phyloP scores from a whole-genome alignment of 1,140 invertebrate species.

The Kradibia gibbosae region DNA sequence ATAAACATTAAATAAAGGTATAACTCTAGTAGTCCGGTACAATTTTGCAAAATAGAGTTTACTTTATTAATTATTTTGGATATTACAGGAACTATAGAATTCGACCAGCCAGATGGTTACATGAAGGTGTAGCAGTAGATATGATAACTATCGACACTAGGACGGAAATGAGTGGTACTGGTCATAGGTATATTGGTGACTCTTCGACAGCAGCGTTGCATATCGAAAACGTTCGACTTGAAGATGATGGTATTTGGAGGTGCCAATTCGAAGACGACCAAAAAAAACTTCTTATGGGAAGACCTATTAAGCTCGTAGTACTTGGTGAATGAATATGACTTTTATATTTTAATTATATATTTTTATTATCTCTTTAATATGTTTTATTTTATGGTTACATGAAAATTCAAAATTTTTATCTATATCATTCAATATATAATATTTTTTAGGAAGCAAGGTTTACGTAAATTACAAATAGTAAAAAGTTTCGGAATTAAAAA shows the following conservation, averaged over 20 bases:
- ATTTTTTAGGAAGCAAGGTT: no score
- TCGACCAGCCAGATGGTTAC: slow-evolving; percentile 71
- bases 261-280: slow-evolving; percentile 78
- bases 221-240: slow-evolving; percentile 79
- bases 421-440: no score
- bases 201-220: slow-evolving; percentile 76
- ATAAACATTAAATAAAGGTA: no score
- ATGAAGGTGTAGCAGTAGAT: slow-evolving; percentile 70
- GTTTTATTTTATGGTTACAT: neutral
- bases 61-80: no score
- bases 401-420: no score
- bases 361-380: neutral
- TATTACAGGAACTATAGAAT: slow-evolving; percentile 67
- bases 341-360: no score
- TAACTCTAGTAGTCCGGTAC: no score
- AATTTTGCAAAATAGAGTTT: no score
- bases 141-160: slow-evolving; percentile 71
- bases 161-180: slow-evolving; percentile 70
- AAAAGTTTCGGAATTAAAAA: no score
- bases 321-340: slow-evolving; percentile 74
- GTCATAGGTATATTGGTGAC: slow-evolving; percentile 72
- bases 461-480: no score
- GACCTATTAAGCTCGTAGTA: slow-evolving; percentile 78
- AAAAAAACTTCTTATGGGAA: slow-evolving; percentile 75
- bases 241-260: slow-evolving; percentile 80